These are phyloP conservation scores for Synchiropus splendidus DNA, from an alignment of 2,113 vertebrate genomes.

Conservation along the genomic window DNA sequence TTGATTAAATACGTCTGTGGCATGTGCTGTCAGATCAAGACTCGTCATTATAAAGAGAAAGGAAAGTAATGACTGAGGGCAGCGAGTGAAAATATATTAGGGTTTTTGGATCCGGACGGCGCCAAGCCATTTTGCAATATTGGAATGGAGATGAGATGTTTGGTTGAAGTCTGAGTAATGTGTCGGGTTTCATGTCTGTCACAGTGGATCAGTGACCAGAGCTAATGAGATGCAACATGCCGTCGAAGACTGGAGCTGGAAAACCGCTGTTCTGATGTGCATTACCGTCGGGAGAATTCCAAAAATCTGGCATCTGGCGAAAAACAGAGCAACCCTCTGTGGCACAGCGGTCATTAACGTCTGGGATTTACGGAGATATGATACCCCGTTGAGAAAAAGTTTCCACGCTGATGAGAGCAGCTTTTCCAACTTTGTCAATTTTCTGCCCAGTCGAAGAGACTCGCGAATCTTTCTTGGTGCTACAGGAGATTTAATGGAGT, in stretches of 20 bases:
- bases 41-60: no score
- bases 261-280: slow-evolving; percentile 57
- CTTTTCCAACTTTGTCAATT: slow-evolving; percentile 53
- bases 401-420: slow-evolving; percentile 49
- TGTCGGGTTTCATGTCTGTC: slow-evolving; percentile 57
- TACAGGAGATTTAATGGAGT: no score
- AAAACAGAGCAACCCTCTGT: slow-evolving; percentile 58
- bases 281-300: slow-evolving; percentile 62
- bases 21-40: no score
- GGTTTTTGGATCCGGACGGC: neutral
- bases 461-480: neutral
- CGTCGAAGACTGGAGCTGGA: slow-evolving; percentile 34
- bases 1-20: no score
- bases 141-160: slow-evolving; percentile 31
- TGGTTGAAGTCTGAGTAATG: slow-evolving; percentile 35
- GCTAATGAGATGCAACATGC: slow-evolving; percentile 59
- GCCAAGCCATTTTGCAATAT: slow-evolving; percentile 36
- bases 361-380: slow-evolving; percentile 52
- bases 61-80: neutral
- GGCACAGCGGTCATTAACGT: slow-evolving; percentile 60
- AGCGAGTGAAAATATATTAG: slow-evolving; percentile 20
- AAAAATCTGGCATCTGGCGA: slow-evolving; percentile 61
- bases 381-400: slow-evolving; percentile 61
- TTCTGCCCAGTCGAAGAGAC: slow-evolving; percentile 43
- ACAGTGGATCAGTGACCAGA: slow-evolving; percentile 54